These are phyloP conservation scores for Coracopsis vasa DNA, from an alignment of 2,113 vertebrate species.

Conservation along the genomic window DNA sequence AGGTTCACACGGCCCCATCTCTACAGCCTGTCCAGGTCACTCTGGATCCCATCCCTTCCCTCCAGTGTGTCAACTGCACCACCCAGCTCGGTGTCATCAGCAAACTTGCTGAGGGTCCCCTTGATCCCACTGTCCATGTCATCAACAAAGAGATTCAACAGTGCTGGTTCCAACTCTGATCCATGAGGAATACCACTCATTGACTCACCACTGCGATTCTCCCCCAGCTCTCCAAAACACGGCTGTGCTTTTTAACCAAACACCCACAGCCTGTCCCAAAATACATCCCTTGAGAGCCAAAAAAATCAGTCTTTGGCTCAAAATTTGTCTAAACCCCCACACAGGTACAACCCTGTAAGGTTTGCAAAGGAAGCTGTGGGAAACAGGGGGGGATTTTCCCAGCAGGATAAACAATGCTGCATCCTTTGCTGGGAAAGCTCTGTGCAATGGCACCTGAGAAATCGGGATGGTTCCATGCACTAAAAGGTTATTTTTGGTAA, in stretches of 20 bases:
- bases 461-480: neutral
- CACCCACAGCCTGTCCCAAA: neutral
- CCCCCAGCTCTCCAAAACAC: neutral
- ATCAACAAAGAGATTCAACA: neutral
- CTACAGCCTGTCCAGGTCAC: too few relatives aligned
- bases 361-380: neutral
- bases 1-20: neutral
- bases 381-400: neutral
- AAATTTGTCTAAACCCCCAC: neutral
- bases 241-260: neutral
- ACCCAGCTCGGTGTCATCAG: neutral
- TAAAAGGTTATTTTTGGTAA: neutral
- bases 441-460: neutral
- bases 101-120: neutral
- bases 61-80: neutral
- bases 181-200: neutral
- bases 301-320: neutral
- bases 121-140: neutral
- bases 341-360: rapidly evolving
- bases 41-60: neutral
- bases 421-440: rapidly evolving
- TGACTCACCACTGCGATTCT: neutral
- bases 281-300: neutral
- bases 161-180: neutral
- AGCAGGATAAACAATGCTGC: neutral